These are phyloP conservation scores for Drosophila melanocephala DNA, from an alignment of 2,888 invertebrate genomes.

Conservation along the genomic window DNA sequence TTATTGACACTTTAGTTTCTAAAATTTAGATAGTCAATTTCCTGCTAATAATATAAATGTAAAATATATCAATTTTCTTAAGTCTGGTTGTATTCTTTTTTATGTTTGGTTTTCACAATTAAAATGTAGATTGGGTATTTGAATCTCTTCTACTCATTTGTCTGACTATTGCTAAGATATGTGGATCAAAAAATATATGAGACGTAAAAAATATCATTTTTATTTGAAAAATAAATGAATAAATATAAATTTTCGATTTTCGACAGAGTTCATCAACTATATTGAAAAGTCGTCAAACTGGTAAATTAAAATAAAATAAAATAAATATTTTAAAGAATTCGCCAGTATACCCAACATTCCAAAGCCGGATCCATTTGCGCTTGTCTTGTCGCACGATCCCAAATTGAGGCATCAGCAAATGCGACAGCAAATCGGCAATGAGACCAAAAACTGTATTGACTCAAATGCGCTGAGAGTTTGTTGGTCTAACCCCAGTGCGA, in stretches of 20 bases:
- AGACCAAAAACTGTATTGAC: constrained; percentile 22
- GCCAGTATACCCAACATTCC: not conserved
- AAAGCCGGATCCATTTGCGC: not conserved
- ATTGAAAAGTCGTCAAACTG: not conserved
- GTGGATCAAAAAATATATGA: too few species aligned
- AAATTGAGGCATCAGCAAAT: not conserved
- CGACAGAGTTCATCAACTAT: not conserved
- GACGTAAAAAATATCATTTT: not conserved
- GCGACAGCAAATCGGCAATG: constrained; percentile 16
- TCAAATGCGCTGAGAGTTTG: not conserved
- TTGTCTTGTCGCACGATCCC: not conserved
- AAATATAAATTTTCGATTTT: not conserved
- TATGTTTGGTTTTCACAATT: not conserved
- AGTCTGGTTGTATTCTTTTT: not conserved
- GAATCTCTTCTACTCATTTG: not conserved
- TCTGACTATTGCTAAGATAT: not conserved
- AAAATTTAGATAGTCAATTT: not conserved
- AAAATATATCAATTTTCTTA: not conserved
- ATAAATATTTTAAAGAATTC: not conserved
- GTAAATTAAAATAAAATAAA: not conserved
- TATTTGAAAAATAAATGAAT: not conserved
- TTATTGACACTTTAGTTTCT: too few species aligned
- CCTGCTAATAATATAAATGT: not conserved
- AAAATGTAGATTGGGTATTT: not conserved
- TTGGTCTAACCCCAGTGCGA: constrained; percentile 19